Base-by-base conservation (phyloP, 2,113 vertebrate species). In the Amphiprion ocellaris region DNA sequence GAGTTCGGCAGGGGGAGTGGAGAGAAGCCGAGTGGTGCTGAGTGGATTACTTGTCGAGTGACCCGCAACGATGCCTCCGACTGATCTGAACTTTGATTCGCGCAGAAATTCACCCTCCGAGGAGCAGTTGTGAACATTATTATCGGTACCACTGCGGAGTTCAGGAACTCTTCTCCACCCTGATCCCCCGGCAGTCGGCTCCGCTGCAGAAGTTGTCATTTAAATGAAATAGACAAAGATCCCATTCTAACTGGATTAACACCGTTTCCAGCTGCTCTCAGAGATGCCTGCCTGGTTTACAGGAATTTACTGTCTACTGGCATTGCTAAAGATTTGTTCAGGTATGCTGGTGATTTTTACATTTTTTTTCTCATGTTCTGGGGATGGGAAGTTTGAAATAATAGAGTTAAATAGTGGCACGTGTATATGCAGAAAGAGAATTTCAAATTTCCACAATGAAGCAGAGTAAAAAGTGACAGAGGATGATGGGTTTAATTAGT, bases 231-330 rank as follows among this genome's bases (percentile, higher is more conserved):
- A 62, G 61, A 59, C 50, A 44, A 5, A 15, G 24, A 44, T 4
- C 33, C 41, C 33, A 39, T 50, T 77, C 61, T 56, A 44, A 79
- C 83, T 87, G 93, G 93, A 92, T 90, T 85, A 86, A 75, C 65
- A 78, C 64, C 71, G 89, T 41, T 23, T 68, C 77, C 70, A 84
- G 83, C 81, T 82, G 81, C 81, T 69, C 39, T 59, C 85, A 83
- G 92, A 91, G 87, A 94, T 95, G 94, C 79, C 91, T 91, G 82
- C 82, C 73, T 60, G 81, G 72, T 80, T 73, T 64, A 79, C 72
- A 62, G 90, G 92, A 66, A 83, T 91, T 90, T 91, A 82, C 73
- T 79, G 89, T 69, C 79, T 94, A 46, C 76, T 93, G 87, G 87
- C 87, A 74, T 74, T 86, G 77, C 82, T 94, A 11, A 90, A 87